Evolutionary conservation across 2,113 vertebrate species (phyloP).

Genomic region (Cynocephalus volans): DNA sequence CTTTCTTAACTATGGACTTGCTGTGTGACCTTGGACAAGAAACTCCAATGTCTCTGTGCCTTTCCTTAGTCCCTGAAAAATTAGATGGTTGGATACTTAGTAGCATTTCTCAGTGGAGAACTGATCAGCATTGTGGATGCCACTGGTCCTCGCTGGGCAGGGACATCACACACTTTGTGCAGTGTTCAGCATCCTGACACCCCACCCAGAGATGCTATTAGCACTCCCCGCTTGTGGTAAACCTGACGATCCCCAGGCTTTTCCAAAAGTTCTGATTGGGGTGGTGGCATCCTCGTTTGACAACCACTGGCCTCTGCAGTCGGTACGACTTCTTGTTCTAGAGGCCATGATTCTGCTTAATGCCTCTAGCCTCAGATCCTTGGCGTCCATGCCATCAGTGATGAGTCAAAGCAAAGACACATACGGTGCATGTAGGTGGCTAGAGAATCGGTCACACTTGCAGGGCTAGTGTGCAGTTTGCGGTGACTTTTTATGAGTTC

Average conservation of each 20-base stretch:
- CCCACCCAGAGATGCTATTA: rapidly evolving
- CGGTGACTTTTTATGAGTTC: background rate
- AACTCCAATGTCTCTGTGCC: background rate
- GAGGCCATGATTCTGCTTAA: rapidly evolving
- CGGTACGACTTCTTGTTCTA: too few species aligned
- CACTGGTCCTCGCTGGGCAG: background rate
- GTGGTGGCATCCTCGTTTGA: background rate
- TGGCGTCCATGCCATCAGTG: rapidly evolving
- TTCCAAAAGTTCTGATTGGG: background rate
- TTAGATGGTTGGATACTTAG: background rate
- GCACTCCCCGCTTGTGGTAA: background rate
- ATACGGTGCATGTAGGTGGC: background rate
- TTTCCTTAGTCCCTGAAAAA: background rate
- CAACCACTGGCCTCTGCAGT: too few species aligned
- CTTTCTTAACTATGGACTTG: background rate
- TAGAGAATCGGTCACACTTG: background rate
- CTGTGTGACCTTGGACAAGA: background rate
- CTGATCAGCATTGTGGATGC: background rate
- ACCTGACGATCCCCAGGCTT: background rate
- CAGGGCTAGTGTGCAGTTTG: background rate
- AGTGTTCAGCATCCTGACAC: background rate
- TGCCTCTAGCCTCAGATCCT: background rate
- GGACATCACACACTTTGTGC: background rate
- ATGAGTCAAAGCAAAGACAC: background rate
- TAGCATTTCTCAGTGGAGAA: background rate